Evolutionary conservation across 2,888 invertebrate species (phyloP).

Genomic region (Ophraella communa): DNA sequence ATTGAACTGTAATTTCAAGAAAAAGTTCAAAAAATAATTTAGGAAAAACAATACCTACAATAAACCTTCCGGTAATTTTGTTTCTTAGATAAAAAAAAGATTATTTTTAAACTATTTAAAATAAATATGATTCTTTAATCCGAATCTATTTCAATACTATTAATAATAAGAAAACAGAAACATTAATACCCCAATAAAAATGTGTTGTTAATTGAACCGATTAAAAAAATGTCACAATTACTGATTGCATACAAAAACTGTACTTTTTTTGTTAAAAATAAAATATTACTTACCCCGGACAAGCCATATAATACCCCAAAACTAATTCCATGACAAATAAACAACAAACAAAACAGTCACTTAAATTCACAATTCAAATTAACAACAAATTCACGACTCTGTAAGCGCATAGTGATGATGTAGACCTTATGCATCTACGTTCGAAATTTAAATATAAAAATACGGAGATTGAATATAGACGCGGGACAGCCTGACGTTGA

Average conservation of each 20-base stretch:
- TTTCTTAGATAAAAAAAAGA: too few relatives aligned
- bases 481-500: not conserved
- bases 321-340: slow-evolving; percentile 32
- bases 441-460: not conserved
- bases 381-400: slow-evolving; percentile 3
- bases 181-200: too few relatives aligned
- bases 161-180: too few relatives aligned
- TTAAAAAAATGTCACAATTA: not conserved
- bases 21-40: too few relatives aligned
- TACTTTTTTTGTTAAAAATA: not conserved
- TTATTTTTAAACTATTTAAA: too few relatives aligned
- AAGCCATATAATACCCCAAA: slow-evolving; percentile 36
- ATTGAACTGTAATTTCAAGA: too few relatives aligned
- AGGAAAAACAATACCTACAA: too few relatives aligned
- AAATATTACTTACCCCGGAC: slow-evolving; percentile 31
- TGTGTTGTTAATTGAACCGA: too few relatives aligned
- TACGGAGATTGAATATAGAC: not conserved
- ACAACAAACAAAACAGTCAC: slow-evolving; percentile 5
- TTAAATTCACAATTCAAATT: not conserved
- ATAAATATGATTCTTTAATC: too few relatives aligned
- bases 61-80: too few relatives aligned
- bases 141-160: too few relatives aligned
- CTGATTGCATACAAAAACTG: not conserved
- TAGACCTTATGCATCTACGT: not conserved
- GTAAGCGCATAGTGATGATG: not conserved